A percentile compares a stretch with the other conserved stretches of the same genome.
These are phyloP conservation scores for Dasypus novemcinctus DNA, from an alignment of 2,113 vertebrate species.

Conservation along the genomic window DNA sequence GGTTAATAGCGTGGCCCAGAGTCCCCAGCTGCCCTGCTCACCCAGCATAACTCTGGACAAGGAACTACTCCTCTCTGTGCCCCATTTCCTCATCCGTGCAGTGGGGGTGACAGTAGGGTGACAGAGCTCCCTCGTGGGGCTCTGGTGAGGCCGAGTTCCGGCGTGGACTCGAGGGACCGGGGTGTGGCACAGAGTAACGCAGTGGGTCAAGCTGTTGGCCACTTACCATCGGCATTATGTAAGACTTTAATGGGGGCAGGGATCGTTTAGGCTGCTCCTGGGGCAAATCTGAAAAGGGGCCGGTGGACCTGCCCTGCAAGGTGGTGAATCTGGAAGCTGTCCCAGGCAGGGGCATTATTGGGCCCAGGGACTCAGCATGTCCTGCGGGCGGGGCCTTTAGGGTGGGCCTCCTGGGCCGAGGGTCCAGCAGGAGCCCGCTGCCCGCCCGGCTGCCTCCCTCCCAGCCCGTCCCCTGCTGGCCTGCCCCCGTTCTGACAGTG, in stretches of 20 bases:
- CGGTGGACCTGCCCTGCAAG: too few species aligned
- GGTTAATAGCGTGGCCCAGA: background rate
- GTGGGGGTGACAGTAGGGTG: background rate
- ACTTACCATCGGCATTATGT: accelerated
- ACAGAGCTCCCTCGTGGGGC: background rate
- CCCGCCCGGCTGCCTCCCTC: background rate
- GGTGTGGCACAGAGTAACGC: background rate
- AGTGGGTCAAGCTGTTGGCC: background rate
- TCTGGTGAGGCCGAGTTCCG: background rate
- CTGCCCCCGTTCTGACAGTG: background rate
- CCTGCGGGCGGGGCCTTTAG: background rate
- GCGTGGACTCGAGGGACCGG: accelerated
- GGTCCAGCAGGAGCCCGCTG: too few species aligned
- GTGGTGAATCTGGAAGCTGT: background rate
- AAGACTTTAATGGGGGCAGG: background rate
- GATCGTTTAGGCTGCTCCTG: accelerated
- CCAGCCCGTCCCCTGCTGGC: background rate
- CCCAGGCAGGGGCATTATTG: background rate
- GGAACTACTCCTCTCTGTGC: background rate
- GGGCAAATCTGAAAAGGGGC: background rate
- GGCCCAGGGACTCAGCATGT: background rate
- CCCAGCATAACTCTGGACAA: background rate
- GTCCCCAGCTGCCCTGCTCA: accelerated
- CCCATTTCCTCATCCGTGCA: background rate
- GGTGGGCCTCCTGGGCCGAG: background rate